Evolutionary conservation across 2,797 vertebrate species (phyloP), one percentile per base, ranked within the genome.

Genomic region (Sebastes taczanowskii): DNA sequence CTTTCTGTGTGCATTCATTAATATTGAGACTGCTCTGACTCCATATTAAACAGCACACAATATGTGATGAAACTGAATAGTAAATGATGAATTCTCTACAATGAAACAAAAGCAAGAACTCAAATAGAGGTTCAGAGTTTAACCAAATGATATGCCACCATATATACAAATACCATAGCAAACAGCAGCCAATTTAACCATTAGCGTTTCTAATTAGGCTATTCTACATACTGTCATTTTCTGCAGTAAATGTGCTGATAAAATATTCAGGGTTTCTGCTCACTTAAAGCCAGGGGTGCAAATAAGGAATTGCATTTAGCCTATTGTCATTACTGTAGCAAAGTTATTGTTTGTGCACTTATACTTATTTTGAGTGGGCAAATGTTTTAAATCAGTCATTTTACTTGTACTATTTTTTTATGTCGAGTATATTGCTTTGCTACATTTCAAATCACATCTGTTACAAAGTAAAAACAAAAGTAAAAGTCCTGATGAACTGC

Each of bases 341-440:
- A 64, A 38, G 11, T 38, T 38, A 2, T 64, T 10, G 0, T 65
- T 46, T 11, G 11, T 63, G 32, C 16, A 29, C 16, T 27, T 23
- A 0, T 16, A 42, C 38, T 42, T 42, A 0, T 2, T 0, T 4
- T 52, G 49, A 52, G 49, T n/a, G 9, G 42, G 42, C 16, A 18
- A 0, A 16, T 25, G 3, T 25, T 30, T 60, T 7, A 35, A 35
- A 35, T 35, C 34, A 35, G 34, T 35, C 0, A 35, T 35, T 35
- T 59, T 18, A 29, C 58, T 32, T 60, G 35, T 38, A 42, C 42
- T 18, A 46, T 16, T 29, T 25, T 25, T 14, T 27, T 27, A 59
- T 55, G n/a, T 55, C 0, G 16, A 4, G 16, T 46, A 46, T 46
- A 0, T 3, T 46, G 0, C 18, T 49, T 49, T 0, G 0, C 7